phyloP scores from a whole-genome alignment of 2,888 invertebrate species.

The Pachycephus smyrnensis region DNA sequence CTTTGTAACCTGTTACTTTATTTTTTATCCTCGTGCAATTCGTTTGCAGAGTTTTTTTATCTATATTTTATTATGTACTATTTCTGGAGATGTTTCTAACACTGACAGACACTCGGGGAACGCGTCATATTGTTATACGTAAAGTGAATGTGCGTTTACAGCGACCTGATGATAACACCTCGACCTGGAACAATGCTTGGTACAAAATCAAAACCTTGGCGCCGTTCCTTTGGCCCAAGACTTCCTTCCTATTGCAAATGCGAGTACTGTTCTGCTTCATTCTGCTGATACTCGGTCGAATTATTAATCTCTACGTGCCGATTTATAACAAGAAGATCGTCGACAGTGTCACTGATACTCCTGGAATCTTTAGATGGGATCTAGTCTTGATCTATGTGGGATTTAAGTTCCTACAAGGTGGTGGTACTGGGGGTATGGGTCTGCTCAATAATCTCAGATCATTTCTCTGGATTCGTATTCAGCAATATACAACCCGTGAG shows the following conservation, averaged over 20 bases:
- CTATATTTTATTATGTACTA: not conserved
- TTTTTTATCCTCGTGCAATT: not conserved
- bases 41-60: not conserved
- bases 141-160: constrained; percentile 40
- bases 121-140: constrained; percentile 4
- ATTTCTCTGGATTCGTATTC: constrained; percentile 94
- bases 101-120: not conserved
- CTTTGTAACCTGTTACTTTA: not conserved
- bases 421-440: constrained; percentile 93
- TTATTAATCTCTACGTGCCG: constrained; percentile 91
- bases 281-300: constrained; percentile 82
- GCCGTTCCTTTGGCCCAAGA: constrained; percentile 96
- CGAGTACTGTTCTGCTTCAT: constrained; percentile 85
- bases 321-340: constrained; percentile 92
- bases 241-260: constrained; percentile 80
- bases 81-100: not conserved
- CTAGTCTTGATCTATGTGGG: constrained; percentile 86
- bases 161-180: constrained; percentile 72
- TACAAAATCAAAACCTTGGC: constrained; percentile 82
- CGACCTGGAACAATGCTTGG: constrained; percentile 84
- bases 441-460: constrained; percentile 90
- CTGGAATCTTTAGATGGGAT: constrained; percentile 79
- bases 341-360: constrained; percentile 51
- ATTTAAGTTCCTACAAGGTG: constrained; percentile 95
- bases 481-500: constrained; percentile 95